These are phyloP conservation scores for Ariopsis seemanni DNA, from an alignment of 2,113 vertebrate species.

Conservation along the genomic window DNA sequence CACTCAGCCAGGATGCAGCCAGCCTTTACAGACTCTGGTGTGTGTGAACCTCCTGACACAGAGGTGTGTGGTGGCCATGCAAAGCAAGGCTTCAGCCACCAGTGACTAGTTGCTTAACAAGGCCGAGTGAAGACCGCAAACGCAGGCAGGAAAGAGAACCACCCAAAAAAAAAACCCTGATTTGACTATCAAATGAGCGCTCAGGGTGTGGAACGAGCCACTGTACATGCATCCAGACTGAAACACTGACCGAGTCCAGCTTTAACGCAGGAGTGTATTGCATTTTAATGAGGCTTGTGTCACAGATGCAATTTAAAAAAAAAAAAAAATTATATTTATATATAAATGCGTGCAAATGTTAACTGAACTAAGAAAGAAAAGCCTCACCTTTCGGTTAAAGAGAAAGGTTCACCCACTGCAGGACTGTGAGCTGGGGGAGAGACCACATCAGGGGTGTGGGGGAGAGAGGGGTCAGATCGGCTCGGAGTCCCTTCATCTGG, in stretches of 20 bases:
- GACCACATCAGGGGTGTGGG: background rate
- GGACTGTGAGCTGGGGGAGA: background rate
- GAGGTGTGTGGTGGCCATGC: slow-evolving; percentile 64
- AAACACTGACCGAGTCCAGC: background rate
- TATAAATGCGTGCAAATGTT: background rate
- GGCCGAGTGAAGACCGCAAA: background rate
- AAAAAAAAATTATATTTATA: no score
- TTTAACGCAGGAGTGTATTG: background rate
- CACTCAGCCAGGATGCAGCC: slow-evolving; percentile 12
- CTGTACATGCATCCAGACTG: slow-evolving; percentile 15
- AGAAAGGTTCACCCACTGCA: background rate
- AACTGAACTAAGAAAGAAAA: background rate
- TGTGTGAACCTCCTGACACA: slow-evolving; percentile 32
- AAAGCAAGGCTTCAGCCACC: slow-evolving; percentile 57
- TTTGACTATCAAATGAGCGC: slow-evolving; percentile 71
- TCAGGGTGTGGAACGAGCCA: slow-evolving; percentile 10
- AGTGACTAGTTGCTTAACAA: slow-evolving; percentile 29
- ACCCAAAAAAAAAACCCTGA: no score
- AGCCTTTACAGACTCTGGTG: slow-evolving; percentile 34
- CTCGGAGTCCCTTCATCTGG: background rate
- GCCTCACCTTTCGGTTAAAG: background rate
- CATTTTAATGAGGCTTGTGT: background rate
- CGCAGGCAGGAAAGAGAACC: slow-evolving; percentile 9
- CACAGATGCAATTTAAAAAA: background rate
- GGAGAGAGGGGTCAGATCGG: background rate